These are phyloP conservation scores for Rhodophaea formosa DNA, from an alignment of 2,888 invertebrate species.

Conservation along the genomic window DNA sequence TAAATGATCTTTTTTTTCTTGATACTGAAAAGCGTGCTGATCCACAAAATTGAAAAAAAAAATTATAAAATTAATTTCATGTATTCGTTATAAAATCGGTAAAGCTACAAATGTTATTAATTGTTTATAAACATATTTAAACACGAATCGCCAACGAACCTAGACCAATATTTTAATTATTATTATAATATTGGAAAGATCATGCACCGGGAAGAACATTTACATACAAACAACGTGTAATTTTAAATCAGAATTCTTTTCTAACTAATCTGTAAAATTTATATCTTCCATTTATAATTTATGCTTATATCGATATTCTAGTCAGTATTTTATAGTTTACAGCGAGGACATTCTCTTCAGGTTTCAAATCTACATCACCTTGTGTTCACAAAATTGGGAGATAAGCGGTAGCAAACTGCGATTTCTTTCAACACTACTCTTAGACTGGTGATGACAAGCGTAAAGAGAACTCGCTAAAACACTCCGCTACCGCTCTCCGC, in stretches of 20 bases:
- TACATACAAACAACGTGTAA: constrained; percentile 47
- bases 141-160: background rate
- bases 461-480: no score
- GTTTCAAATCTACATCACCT: constrained; percentile 21
- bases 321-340: constrained; percentile 40
- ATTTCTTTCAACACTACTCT: no score
- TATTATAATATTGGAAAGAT: constrained; percentile 23
- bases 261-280: constrained; percentile 68
- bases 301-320: constrained; percentile 43
- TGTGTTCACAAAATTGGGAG: background rate
- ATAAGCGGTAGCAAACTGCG: no score
- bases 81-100: no score
- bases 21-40: no score
- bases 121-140: background rate
- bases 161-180: background rate
- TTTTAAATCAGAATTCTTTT: constrained; percentile 59
- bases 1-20: background rate
- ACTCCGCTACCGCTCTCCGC: no score
- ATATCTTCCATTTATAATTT: constrained; percentile 48
- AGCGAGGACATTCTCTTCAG: constrained; percentile 31
- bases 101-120: no score
- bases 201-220: constrained; percentile 51
- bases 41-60: no score
- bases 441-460: no score
- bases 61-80: no score